Evolutionary conservation across 2,888 invertebrate species (phyloP), one percentile per base, ranked within the genome.

Genomic region (Papilio gigon): DNA sequence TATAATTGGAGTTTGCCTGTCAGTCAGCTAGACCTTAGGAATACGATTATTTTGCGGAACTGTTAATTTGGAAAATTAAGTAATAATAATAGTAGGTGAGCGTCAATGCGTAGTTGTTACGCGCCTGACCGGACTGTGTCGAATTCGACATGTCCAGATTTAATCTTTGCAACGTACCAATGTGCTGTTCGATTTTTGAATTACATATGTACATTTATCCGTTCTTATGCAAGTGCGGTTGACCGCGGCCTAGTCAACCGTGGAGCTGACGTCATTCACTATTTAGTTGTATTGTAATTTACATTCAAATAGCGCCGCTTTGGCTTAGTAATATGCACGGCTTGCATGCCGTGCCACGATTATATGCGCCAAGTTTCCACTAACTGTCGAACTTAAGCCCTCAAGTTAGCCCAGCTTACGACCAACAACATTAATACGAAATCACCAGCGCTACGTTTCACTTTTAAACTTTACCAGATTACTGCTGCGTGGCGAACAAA

Each of bases 371-470:
- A 66, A 66, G 66, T 60, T 66, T 47, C 59, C 35, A 27, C 47
- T 60, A 66, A 66, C 66, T 59, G 47, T 47, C 47, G 50, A 66
- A 66, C 50, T 50, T 66, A 60, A 66, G 17, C 37, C 60, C 27
- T 66, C 27, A 65, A 65, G 30, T 42, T 65, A 40, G 30, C 27
- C 37, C 64, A 47, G 37, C 37, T 50, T 64, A 50, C 30, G 56
- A 17, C 42, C 30, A 65, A 65, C 65, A 65, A 58, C 42, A 58
- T 56, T 65, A 58, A 65, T 42, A 58, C 33, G 30, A 27, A 56
- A 65, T 42, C 42, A 65, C 33, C 22, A 58, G 40, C 8, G 65
- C 58, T 30, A 22, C 42, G 14, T 33, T 65, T 40, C 27, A 65
- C 37, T 64, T 64, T 64, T 53, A 53, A 50, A 40, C 35, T 53